Evolutionary conservation across 2,797 vertebrate genomes (phyloP).

Genomic region (Leucoraja ocellata): DNA sequence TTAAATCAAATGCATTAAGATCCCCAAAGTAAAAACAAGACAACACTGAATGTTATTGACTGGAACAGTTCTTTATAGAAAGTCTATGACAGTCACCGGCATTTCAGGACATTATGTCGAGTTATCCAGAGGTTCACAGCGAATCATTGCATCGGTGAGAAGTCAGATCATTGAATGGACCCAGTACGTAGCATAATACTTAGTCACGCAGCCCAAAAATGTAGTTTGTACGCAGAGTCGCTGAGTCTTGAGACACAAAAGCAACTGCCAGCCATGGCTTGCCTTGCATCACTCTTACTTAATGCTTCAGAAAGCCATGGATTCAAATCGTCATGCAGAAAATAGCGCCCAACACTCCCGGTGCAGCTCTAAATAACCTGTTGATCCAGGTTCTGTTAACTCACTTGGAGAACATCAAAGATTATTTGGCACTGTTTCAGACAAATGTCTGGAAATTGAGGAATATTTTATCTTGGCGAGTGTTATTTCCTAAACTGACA

Average conservation of each 20-base stretch:
- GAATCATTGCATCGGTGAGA: neutral
- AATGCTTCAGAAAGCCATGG: neutral
- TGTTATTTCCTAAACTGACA: neutral
- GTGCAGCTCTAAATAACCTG: neutral
- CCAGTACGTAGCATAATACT: neutral
- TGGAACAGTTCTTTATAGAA: conserved; percentile 1
- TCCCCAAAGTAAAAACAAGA: neutral
- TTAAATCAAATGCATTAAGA: conserved; percentile 6
- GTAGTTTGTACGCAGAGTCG: neutral
- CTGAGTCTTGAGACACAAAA: neutral
- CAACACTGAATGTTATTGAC: neutral
- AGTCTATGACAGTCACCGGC: neutral
- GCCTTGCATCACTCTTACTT: too few species aligned
- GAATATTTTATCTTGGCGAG: neutral
- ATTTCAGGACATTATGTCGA: neutral
- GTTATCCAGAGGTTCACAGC: neutral
- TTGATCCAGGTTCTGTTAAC: neutral
- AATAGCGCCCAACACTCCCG: neutral
- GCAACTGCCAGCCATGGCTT: neutral
- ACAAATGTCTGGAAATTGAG: neutral
- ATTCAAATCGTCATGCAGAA: neutral
- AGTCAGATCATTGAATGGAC: neutral
- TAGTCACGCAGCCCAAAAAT: neutral
- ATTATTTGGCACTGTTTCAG: neutral
- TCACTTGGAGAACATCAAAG: neutral